Base-by-base conservation (phyloP, 1,140 invertebrate species). In the Trypoxylus dichotomus region DNA sequence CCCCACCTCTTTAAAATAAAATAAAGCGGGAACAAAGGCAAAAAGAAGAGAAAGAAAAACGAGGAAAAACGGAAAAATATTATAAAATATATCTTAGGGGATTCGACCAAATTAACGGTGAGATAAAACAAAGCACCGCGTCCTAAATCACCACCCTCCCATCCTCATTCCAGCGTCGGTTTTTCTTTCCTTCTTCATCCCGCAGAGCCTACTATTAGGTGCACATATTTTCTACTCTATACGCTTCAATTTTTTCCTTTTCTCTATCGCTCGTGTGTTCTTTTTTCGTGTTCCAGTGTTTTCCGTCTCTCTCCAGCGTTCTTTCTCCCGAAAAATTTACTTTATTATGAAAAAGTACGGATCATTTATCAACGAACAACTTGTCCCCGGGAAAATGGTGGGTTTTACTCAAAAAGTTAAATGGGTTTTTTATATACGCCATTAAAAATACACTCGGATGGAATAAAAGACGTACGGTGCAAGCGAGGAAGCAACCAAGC, bases 361-460 rank as follows among this genome's bases (percentile, higher is more conserved):
- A 63, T 63, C 58, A 63, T 63, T 63, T 63, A 63, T 63, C 58
- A 63, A 63, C 19, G 58, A 63, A 63, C 58, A 63, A 63, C 58
- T 63, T 63, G 58, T 63, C 58, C 19, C 60, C n/a, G 60, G 60
- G 60, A 63, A 63, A 63, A 63, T 63, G 60, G 60, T 63, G 21
- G 60, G 60, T 6, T 63, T 63, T 63, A 63, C 2, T 63, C 60
- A 63, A 63, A 63, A 63, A 63, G 60, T 63, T 63, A 63, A 63
- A 63, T 63, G 60, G 60, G 60, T 63, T 63, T 63, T 63, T 63
- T 63, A 63, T 63, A 63, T 63, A 63, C 60, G 60, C 60, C 60
- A 63, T 63, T 63, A 63, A 63, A 63, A 63, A 63, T 63, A 63
- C 60, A 27, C 60, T 27, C 21, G 60, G 60, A 63, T 24, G 13